Evolutionary conservation across 2,888 invertebrate species (phyloP), one percentile per base, ranked within the genome.

Genomic region (Hirtodrosophila confusa): DNA sequence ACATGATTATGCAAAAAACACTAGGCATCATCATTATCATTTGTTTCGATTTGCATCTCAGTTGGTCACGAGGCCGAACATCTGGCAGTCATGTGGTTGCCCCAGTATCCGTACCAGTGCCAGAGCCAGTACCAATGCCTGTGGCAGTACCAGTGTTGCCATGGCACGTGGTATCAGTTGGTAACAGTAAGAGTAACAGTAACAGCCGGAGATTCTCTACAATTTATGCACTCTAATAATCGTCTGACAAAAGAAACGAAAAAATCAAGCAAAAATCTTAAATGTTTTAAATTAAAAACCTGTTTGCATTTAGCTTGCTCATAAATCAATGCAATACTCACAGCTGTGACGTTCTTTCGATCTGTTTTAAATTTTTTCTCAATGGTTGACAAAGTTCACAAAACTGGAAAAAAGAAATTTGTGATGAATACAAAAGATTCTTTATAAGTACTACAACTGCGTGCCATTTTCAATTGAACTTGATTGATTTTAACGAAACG

Each of bases 401-500:
- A 74, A 80, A 78, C 82, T 84, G 82, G 76, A 73, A 78, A 75
- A 80, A 27, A 56, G 56, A 82, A 84, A 75, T 68, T 78, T 64
- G 40, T 41, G 45, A 5, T 27, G 27, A 27, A 27, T 35, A 17
- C 17, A n/a, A n/a, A 29, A 51, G 11, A 45, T 55, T 56, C 56
- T n/a, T n/a, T n/a, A n/a, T n/a, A n/a, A n/a, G n/a, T n/a, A n/a
- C n/a, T n/a, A n/a, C 51, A 69, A 74, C 55, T 37, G 48, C 47
- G 53, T 48, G 48, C 41, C 29, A 33, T 24, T 40, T 55, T 75
- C 74, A 83, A 83, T 83, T 83, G 82, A 80, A 74, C 62, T 84
- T 83, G 85, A 83, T 86, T 86, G 82, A 80, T 83, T 86, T 80
- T 80, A 86, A 86, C 85, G 66, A 84, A 80, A 71, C 54, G 63